phyloP scores from a whole-genome alignment of 2,888 invertebrate genomes.

The Scotopteryx bipunctaria region DNA sequence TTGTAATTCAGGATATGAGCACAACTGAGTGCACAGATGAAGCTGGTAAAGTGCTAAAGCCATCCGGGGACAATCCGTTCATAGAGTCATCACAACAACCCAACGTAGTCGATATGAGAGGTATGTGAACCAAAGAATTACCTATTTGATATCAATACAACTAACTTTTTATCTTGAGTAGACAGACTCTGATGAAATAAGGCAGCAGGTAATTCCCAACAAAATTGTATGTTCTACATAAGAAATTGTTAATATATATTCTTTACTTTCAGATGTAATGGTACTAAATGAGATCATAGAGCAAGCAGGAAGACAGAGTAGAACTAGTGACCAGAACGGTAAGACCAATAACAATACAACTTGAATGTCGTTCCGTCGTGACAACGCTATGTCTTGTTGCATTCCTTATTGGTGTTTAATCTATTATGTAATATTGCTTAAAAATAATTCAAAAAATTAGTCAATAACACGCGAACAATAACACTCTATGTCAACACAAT shows the following conservation, averaged over 20 bases:
- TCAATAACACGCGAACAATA: slow-evolving; percentile 30
- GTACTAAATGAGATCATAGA: slow-evolving; percentile 98
- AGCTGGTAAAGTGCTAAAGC: slow-evolving; percentile 90
- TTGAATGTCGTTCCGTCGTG: slow-evolving; percentile 47
- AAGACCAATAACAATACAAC: slow-evolving; percentile 63
- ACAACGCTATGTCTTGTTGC: slow-evolving; percentile 52
- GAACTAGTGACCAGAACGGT: slow-evolving; percentile 94
- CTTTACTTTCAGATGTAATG: slow-evolving; percentile 92
- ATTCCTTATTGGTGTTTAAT: slow-evolving; percentile 51
- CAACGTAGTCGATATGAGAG: slow-evolving; percentile 97
- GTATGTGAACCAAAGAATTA: slow-evolving; percentile 66
- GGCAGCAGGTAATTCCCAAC: neutral
- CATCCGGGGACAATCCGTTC: slow-evolving; percentile 94
- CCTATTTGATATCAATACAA: neutral
- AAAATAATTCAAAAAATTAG: slow-evolving; percentile 29
- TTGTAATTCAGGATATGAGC: slow-evolving; percentile 92
- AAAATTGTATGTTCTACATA: neutral
- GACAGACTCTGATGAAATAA: neutral
- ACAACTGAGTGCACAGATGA: slow-evolving; percentile 89
- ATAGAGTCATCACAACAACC: slow-evolving; percentile 93
- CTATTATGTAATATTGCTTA: slow-evolving; percentile 36
- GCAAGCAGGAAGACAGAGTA: slow-evolving; percentile 95
- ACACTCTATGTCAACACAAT: slow-evolving; percentile 48
- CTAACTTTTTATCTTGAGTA: slow-evolving; percentile 3
- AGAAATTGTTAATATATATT: slow-evolving; percentile 3